Percentiles rank a stretch among this genome's conserved stretches.
Evolutionary conservation across 2,797 vertebrate species (phyloP).

Genomic region (Chelmon rostratus): DNA sequence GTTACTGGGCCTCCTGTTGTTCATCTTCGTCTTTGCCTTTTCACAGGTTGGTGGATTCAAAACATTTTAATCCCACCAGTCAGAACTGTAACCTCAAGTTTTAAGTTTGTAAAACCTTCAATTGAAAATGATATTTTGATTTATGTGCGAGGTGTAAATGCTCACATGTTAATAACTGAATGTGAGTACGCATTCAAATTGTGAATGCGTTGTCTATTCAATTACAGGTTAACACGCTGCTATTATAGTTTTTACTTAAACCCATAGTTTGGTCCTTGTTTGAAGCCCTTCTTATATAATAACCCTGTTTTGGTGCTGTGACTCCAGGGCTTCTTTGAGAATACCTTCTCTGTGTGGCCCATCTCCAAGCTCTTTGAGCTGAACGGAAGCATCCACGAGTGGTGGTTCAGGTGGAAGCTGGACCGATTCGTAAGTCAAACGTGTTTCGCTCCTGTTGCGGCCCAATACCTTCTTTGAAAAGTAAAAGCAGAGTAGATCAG

Average conservation of each 20-base stretch:
- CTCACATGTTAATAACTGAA: background rate
- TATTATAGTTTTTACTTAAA: background rate
- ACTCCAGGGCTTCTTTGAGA: slow-evolving; percentile 93
- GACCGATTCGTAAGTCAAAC: slow-evolving; percentile 95
- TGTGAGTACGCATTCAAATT: background rate
- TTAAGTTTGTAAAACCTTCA: background rate
- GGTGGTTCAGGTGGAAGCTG: slow-evolving; percentile 99
- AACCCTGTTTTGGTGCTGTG: slow-evolving; percentile 20
- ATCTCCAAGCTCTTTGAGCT: slow-evolving; percentile 95
- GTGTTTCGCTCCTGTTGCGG: background rate
- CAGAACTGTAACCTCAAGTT: background rate
- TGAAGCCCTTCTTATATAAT: background rate
- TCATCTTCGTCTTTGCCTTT: slow-evolving; percentile 93
- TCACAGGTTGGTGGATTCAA: slow-evolving; percentile 87
- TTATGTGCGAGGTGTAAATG: background rate
- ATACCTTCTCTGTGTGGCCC: slow-evolving; percentile 95
- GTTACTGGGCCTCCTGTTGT: slow-evolving; percentile 89
- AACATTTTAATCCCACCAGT: background rate
- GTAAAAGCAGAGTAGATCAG: background rate
- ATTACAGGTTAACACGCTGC: background rate
- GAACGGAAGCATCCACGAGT: slow-evolving; percentile 94
- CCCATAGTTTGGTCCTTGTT: background rate
- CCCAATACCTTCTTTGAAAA: background rate
- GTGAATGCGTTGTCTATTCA: background rate
- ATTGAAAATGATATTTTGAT: background rate